Evolutionary conservation across 2,888 invertebrate species (phyloP).

Genomic region (Melieria picta): DNA sequence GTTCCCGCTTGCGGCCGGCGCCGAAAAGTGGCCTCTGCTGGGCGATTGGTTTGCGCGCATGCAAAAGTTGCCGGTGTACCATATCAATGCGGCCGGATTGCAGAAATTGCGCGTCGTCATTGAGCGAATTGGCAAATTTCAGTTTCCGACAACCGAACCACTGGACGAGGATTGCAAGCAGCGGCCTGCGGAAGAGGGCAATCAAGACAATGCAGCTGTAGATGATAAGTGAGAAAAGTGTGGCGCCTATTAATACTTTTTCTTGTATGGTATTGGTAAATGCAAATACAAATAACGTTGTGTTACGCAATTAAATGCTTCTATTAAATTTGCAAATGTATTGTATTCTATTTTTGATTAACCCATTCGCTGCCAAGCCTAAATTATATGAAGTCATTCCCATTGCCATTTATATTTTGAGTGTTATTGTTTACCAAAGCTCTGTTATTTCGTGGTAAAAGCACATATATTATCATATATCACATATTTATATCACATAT

Average conservation of each 20-base stretch:
- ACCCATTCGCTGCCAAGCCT: too few species aligned
- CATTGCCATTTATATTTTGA: too few species aligned
- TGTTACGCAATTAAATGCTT: too few species aligned
- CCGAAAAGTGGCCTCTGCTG: constrained; percentile 62
- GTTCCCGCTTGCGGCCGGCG: constrained; percentile 62
- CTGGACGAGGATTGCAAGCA: background rate
- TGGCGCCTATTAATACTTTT: background rate
- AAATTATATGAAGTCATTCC: too few species aligned
- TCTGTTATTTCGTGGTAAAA: too few species aligned
- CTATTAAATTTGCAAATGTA: too few species aligned
- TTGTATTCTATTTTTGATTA: too few species aligned
- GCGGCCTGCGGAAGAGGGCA: background rate
- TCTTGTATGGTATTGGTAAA: too few species aligned
- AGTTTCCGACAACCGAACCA: constrained; percentile 48
- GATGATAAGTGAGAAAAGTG: background rate
- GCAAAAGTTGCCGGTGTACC: constrained; percentile 56
- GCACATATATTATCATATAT: too few species aligned
- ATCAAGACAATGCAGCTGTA: constrained; percentile 1
- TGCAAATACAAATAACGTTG: too few species aligned
- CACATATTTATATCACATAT: too few species aligned
- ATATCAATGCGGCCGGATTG: constrained; percentile 56
- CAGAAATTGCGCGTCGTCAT: constrained; percentile 52
- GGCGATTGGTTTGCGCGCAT: constrained; percentile 56
- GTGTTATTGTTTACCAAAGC: too few species aligned
- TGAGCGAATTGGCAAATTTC: constrained; percentile 55